Evolutionary conservation across 30 jellyfish, hydroid and myxozoan genomes (phyloP), one percentile per base, ranked within the genome.

Genomic region (Pseudorhiza aurosa): DNA sequence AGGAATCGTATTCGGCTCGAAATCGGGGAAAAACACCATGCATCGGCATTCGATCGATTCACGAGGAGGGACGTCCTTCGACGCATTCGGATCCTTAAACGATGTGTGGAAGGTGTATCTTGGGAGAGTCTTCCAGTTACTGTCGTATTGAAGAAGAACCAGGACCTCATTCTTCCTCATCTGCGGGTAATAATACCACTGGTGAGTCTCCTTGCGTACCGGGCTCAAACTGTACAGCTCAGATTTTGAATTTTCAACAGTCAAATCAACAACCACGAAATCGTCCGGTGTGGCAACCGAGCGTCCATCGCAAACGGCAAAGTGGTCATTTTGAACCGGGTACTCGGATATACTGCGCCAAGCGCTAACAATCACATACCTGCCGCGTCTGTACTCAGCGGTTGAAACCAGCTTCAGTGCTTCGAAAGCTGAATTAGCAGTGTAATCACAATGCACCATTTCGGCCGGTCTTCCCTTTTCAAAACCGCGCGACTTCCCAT

Each of bases 31-130:
- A 56, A 7, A 56, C 39, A 56, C 70, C 14, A 56, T 17, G 37
- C 70, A 56, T 28, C 70, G 33, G 31, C 70, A 56, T 25, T 56
- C 70, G 39, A 56, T 21, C 31, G 70, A 56, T 25, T 56, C 70
- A 17, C 70, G 70, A 5, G 8, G 65, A 4, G 8, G 65, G 10
- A 4, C 70, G 24, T 7, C 5, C n/a, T 21, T 56, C 10, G 70
- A 14, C 4, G 37, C 70, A 56, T 25, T 25, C 19, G 70, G 70
- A 15, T 56, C 70, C 10, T 19, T 28, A 22, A 56, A 17, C 1
- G 70, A 56, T 5, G 70, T n/a, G 14, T 56, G 70, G 70, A 56
- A 56, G 37, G 31, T 21, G 24, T 17, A 56, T 21, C 70, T 56
- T 31, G 70, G 31, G 8, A 39, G 19, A n/a, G 33, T 4, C 10